Conservation (phyloP, 2,888 invertebrate species). For the Blera fallax region DNA sequence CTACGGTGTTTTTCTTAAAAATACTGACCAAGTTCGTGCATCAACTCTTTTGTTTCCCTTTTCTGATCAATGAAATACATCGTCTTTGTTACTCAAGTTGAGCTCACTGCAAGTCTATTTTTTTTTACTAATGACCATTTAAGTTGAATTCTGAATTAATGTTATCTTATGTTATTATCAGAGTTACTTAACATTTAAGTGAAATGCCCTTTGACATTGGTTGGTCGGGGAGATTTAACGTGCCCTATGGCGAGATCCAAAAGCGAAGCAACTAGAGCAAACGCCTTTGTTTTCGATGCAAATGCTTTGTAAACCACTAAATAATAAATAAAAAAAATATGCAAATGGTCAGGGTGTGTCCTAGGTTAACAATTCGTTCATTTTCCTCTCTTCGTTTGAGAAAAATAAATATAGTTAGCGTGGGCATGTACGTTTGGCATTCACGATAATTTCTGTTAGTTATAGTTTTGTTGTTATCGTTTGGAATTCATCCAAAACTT, state of each 20-base stretch:
- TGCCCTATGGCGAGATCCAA: background rate
- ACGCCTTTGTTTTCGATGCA: conserved; percentile 15
- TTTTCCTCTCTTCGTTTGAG: background rate
- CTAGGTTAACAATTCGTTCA: background rate
- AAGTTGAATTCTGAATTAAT: background rate
- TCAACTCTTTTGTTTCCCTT: conserved; percentile 44
- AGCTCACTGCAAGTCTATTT: background rate
- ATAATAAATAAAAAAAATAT: background rate
- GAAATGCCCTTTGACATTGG: conserved; percentile 62
- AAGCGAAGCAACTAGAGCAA: conserved; percentile 32
- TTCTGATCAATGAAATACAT: conserved; percentile 9
- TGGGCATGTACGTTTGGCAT: conserved; percentile 37
- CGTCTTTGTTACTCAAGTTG: background rate
- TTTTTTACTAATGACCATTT: background rate
- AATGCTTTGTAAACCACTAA: conserved; percentile 32
- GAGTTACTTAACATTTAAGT: conserved; percentile 55
- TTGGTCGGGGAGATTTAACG: conserved; percentile 1
- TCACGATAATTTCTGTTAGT: conserved; percentile 26
- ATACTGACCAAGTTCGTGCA: conserved; percentile 26
- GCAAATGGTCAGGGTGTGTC: conserved; percentile 49
- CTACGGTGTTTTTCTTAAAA: background rate
- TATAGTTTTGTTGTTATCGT: conserved; percentile 7
- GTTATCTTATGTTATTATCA: conserved; percentile 8
- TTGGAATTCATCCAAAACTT: conserved; percentile 30
- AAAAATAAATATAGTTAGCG: background rate